These are phyloP conservation scores for Porphyrio hochstetteri DNA, from an alignment of 2,113 vertebrate species.

Conservation along the genomic window DNA sequence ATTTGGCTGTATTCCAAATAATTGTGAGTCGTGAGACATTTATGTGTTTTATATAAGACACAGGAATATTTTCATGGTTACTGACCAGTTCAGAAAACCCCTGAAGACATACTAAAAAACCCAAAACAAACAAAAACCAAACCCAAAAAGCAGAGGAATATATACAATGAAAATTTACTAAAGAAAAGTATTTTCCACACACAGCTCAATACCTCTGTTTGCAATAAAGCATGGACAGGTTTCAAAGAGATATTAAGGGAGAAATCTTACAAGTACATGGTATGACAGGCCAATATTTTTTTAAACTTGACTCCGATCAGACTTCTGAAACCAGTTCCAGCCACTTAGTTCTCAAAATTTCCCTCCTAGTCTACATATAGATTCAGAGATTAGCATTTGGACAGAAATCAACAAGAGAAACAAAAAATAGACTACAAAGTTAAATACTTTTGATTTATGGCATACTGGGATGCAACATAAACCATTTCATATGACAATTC, in stretches of 20 bases:
- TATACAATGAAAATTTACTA: neutral
- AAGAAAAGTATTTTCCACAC: neutral
- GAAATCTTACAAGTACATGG: neutral
- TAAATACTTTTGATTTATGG: neutral
- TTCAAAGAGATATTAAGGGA: neutral
- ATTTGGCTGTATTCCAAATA: neutral
- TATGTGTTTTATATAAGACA: neutral
- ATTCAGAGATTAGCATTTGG: neutral
- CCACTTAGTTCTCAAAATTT: neutral
- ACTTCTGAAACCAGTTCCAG: neutral
- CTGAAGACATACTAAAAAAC: neutral
- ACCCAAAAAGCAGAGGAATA: neutral
- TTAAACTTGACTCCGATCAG: neutral
- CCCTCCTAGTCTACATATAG: neutral
- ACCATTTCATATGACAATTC: neutral
- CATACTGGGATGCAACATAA: neutral
- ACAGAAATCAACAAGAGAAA: neutral
- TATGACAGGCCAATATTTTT: neutral
- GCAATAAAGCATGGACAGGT: neutral
- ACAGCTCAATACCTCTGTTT: neutral
- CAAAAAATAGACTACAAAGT: neutral
- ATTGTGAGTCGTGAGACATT: neutral
- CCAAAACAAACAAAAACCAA: neutral
- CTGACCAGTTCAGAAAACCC: neutral
- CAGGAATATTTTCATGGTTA: neutral